A percentile compares a stretch with the other conserved stretches of the same genome.
phyloP scores from a whole-genome alignment of 92 coral and sea anemone species.

The Ricordea florida region DNA sequence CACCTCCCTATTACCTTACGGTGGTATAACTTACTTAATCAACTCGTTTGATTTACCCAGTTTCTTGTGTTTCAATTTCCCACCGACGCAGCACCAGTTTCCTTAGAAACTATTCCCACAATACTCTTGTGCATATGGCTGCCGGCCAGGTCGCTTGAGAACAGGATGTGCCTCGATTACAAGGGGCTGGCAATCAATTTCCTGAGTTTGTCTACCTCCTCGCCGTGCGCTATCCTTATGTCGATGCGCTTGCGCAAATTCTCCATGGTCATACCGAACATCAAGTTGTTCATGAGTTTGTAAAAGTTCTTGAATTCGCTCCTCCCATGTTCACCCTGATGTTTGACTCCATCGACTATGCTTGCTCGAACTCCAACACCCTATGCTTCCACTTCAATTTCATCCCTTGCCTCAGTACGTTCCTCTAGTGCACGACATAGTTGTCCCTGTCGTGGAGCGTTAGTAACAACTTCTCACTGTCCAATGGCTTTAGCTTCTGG shows the following conservation, averaged over 20 bases:
- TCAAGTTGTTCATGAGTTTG: neutral
- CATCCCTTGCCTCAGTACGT: neutral
- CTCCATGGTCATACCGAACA: neutral
- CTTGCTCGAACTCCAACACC: neutral
- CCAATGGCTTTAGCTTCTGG: no score
- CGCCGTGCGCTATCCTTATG: neutral
- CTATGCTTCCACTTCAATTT: neutral
- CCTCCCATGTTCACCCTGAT: neutral
- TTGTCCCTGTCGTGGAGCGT: neutral
- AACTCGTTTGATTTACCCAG: no score
- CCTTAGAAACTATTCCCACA: no score
- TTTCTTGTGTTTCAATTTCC: no score
- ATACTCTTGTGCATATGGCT: no score
- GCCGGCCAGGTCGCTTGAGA: no score
- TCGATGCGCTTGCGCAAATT: neutral
- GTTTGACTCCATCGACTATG: neutral
- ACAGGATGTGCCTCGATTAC: no score
- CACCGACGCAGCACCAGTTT: no score
- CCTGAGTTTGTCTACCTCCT: neutral
- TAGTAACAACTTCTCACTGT: no score
- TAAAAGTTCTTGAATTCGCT: neutral
- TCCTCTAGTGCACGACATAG: neutral
- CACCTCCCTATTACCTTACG: no score
- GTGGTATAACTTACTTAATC: no score
- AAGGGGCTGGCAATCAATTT: no score